Conservation (phyloP, 2,113 vertebrate species). For the Cnemophilus loriae region DNA sequence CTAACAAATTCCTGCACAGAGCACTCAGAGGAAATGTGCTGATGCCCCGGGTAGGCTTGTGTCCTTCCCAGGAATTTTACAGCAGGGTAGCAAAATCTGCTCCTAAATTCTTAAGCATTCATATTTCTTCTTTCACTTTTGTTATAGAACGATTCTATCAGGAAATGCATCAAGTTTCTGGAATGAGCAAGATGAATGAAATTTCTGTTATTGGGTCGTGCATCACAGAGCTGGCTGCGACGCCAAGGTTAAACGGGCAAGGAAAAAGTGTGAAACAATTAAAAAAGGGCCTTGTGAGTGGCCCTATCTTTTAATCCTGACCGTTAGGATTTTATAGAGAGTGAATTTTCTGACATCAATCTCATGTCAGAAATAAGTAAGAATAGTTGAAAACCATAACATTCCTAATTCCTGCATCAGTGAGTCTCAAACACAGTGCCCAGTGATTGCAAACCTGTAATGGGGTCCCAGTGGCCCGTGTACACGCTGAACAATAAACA, state of each 20-base stretch:
- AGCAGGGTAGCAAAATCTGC: neutral
- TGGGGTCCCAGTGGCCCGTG: conserved; percentile 22
- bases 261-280: neutral
- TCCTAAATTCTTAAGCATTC: neutral
- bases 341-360: neutral
- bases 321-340: neutral
- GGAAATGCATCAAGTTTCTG: neutral
- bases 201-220: neutral
- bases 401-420: conserved; percentile 39
- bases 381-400: neutral
- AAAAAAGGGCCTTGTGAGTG: neutral
- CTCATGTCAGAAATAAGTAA: neutral
- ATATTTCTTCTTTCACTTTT: neutral
- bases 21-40: neutral
- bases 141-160: neutral
- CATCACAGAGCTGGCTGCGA: neutral
- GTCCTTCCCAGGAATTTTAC: neutral
- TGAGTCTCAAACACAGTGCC: conserved; percentile 2
- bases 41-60: no score
- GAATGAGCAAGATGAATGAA: neutral
- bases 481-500: conserved; percentile 37
- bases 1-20: neutral
- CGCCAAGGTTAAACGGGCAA: neutral
- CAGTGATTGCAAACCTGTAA: conserved; percentile 45
- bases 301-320: neutral